phyloP scores from a whole-genome alignment of 2,113 vertebrate species.

The Madoqua kirkii region DNA sequence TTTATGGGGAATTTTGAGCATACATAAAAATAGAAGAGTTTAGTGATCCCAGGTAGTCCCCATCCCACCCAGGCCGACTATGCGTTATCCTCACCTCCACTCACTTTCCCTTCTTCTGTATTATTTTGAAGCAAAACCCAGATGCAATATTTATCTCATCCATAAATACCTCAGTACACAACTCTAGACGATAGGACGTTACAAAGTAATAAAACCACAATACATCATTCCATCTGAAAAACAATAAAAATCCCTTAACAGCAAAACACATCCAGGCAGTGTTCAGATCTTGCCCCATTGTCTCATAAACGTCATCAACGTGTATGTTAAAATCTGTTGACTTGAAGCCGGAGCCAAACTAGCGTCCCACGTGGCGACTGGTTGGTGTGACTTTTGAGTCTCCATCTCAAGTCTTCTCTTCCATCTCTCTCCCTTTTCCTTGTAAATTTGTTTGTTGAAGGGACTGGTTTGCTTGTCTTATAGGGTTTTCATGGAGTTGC shows the following conservation, averaged over 20 bases:
- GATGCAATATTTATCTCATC: not conserved
- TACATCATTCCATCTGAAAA: not conserved
- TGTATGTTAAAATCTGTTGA: not conserved
- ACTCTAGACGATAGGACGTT: not conserved
- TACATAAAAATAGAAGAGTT: not conserved
- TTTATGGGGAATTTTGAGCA: not conserved
- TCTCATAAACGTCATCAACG: not conserved
- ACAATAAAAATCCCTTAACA: conserved; percentile 13
- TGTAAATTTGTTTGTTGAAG: not conserved
- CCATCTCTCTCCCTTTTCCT: not conserved
- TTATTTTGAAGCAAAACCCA: not conserved
- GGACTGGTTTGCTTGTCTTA: not conserved
- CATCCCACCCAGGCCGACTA: not conserved
- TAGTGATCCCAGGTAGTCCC: not conserved
- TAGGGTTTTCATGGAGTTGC: not conserved
- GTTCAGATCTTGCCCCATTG: not conserved
- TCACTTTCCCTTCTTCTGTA: not conserved
- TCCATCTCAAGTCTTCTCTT: not conserved
- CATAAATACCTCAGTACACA: not conserved
- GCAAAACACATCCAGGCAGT: not conserved
- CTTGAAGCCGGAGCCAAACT: not conserved
- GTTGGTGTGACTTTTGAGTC: not conserved
- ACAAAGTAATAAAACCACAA: not conserved
- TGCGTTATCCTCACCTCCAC: accelerated
- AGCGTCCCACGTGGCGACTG: accelerated